A percentile compares a stretch with the other conserved stretches of the same genome.
Evolutionary conservation across 1,140 invertebrate genomes (phyloP).

Genomic region (Formica selysi): DNA sequence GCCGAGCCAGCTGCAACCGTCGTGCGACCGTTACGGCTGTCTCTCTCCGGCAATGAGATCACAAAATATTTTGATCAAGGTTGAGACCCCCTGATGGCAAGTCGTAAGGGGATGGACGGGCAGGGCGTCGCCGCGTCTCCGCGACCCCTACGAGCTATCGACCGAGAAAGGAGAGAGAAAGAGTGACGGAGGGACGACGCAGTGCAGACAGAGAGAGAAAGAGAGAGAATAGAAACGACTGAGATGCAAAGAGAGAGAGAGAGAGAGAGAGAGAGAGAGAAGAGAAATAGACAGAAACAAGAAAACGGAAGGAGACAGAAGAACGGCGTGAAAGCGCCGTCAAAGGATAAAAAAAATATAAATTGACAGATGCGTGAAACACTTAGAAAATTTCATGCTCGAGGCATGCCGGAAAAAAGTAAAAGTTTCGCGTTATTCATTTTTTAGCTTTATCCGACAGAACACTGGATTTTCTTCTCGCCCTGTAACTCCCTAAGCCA

Average conservation of each 20-base stretch:
- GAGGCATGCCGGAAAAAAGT: background rate
- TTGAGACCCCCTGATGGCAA: constrained; percentile 83
- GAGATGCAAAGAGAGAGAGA: constrained; percentile 25
- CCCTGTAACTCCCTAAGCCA: background rate
- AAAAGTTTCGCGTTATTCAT: background rate
- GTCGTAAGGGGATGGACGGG: constrained; percentile 80
- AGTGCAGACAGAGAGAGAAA: constrained; percentile 30
- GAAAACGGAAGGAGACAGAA: constrained; percentile 46
- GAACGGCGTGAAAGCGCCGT: constrained; percentile 8
- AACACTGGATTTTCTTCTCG: background rate
- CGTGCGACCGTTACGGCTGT: constrained; percentile 33
- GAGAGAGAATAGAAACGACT: background rate
- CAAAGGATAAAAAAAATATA: constrained; percentile 40
- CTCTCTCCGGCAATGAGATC: constrained; percentile 68
- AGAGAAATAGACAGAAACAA: constrained; percentile 21
- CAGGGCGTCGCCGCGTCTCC: constrained; percentile 86
- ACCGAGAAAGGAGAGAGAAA: constrained; percentile 78
- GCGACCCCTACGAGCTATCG: constrained; percentile 85
- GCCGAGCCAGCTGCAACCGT: constrained; percentile 38
- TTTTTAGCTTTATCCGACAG: background rate
- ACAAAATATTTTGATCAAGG: constrained; percentile 67
- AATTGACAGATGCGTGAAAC: constrained; percentile 51
- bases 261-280: constrained; percentile 23
- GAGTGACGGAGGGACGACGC: constrained; percentile 66
- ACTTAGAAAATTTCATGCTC: constrained; percentile 1